Evolutionary conservation across 2,113 vertebrate species (phyloP).

Genomic region (Prinia subflava): DNA sequence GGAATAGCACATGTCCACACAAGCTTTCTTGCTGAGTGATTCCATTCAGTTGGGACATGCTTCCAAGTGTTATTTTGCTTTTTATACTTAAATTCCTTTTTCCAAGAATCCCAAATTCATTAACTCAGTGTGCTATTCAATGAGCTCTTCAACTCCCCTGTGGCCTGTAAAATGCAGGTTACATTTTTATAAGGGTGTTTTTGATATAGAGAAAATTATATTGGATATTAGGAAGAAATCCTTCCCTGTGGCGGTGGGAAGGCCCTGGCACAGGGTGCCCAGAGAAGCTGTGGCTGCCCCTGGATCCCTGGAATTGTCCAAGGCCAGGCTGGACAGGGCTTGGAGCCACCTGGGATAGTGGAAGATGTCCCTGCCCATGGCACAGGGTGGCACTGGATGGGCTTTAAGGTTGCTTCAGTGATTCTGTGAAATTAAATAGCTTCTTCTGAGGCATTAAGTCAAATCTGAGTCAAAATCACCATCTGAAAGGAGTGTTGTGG

Average conservation of each 20-base stretch:
- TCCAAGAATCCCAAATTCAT: neutral
- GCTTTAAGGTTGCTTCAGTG: neutral
- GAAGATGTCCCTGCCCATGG: neutral
- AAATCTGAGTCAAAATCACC: neutral
- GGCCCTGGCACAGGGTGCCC: neutral
- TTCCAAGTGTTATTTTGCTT: neutral
- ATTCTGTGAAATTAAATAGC: neutral
- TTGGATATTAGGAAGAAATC: neutral
- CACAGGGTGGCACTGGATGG: neutral
- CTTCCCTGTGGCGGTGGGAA: neutral
- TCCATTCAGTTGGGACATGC: neutral
- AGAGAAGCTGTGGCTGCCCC: neutral
- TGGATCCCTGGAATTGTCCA: neutral
- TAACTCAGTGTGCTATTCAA: neutral
- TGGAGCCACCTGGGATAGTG: rapidly evolving
- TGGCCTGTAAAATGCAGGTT: neutral
- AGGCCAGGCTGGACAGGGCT: rapidly evolving
- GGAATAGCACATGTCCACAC: neutral
- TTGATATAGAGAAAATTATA: neutral
- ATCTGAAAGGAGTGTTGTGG: neutral
- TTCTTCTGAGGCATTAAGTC: neutral
- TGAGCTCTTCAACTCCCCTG: neutral
- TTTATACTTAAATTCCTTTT: neutral
- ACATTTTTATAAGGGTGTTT: neutral
- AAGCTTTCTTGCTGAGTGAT: neutral